phyloP scores from a whole-genome alignment of 1,140 invertebrate genomes.

The Euura saliciscinereae region DNA sequence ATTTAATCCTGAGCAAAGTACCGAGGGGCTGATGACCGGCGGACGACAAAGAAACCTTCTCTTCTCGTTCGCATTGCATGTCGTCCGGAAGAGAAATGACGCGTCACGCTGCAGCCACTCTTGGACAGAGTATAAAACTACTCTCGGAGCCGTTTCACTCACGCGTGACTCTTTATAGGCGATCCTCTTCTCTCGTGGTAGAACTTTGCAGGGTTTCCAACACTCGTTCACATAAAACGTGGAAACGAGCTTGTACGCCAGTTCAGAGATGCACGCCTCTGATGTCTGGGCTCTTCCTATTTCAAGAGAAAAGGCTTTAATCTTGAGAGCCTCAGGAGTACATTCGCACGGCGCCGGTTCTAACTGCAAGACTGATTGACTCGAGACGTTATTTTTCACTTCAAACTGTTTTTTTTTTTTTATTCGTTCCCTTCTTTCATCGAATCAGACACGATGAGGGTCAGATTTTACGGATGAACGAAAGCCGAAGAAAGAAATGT shows the following conservation, averaged over 20 bases:
- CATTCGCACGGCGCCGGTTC: background rate
- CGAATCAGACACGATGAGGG: background rate
- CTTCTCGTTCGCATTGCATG: conserved; percentile 21
- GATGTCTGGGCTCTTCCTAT: conserved; percentile 28
- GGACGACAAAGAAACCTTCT: conserved; percentile 39
- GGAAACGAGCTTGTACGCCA: background rate
- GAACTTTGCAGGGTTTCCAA: too few relatives aligned
- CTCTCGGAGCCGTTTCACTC: conserved; percentile 17
- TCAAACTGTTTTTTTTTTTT: background rate
- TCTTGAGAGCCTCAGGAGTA: background rate
- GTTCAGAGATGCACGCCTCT: conserved; percentile 30
- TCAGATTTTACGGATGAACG: conserved; percentile 13
- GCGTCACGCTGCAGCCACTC: background rate
- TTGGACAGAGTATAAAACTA: conserved; percentile 14
- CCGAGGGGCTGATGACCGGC: conserved; percentile 35
- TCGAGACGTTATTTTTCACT: background rate
- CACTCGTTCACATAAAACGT: too few relatives aligned
- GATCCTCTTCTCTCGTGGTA: too few relatives aligned
- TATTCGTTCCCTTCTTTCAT: background rate
- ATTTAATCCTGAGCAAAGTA: conserved; percentile 55
- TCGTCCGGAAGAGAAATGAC: conserved; percentile 16
- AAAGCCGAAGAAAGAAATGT: conserved; percentile 25
- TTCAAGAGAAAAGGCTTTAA: background rate
- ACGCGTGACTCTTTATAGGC: background rate
- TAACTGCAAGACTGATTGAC: background rate